These are phyloP conservation scores for Phymatocera aterrima DNA, from an alignment of 2,888 invertebrate species.

Conservation along the genomic window DNA sequence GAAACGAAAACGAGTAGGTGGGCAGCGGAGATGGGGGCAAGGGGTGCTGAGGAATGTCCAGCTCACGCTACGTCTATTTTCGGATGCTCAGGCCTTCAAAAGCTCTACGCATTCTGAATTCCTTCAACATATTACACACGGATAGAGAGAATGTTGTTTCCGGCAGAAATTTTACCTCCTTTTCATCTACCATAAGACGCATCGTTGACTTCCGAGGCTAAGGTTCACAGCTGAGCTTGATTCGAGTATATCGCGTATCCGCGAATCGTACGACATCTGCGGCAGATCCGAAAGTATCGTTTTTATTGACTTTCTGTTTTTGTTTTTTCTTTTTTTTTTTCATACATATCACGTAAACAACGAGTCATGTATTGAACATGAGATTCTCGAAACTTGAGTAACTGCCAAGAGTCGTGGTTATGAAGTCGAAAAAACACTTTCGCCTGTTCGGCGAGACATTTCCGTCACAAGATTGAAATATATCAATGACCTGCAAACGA, in stretches of 20 bases:
- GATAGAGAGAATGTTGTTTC: constrained; percentile 6
- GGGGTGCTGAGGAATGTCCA: constrained; percentile 69
- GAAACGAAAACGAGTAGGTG: constrained; percentile 46
- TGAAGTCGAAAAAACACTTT: background rate
- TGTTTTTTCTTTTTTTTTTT: too few species aligned
- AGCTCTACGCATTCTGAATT: constrained; percentile 61
- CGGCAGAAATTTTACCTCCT: background rate
- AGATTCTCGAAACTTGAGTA: constrained; percentile 53
- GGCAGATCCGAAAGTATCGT: too few species aligned
- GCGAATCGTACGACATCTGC: background rate
- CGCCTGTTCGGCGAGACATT: background rate
- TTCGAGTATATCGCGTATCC: background rate
- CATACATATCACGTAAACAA: constrained; percentile 15
- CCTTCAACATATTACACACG: constrained; percentile 58
- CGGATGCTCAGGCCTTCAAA: constrained; percentile 57
- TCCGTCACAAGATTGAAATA: background rate
- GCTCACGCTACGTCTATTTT: constrained; percentile 70
- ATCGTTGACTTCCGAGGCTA: background rate
- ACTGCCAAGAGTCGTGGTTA: constrained; percentile 52
- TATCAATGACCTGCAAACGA: background rate
- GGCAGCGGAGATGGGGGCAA: constrained; percentile 48
- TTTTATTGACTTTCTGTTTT: too few species aligned
- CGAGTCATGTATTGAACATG: background rate
- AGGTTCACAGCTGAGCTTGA: background rate
- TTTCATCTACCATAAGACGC: background rate